These are phyloP conservation scores for Falco biarmicus DNA, from an alignment of 2,797 vertebrate genomes.

Conservation along the genomic window DNA sequence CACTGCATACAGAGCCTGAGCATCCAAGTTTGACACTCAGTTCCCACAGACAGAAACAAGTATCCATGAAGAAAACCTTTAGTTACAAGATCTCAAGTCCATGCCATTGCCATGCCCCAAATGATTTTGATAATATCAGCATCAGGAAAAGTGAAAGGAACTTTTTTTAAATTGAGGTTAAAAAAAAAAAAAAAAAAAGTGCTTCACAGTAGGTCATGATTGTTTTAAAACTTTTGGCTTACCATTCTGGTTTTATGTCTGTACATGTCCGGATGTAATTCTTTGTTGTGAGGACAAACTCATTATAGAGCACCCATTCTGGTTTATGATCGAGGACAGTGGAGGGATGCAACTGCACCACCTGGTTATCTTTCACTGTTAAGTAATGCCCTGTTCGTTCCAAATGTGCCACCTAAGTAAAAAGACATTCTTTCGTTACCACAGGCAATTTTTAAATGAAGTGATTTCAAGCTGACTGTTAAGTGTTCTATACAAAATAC, in stretches of 20 bases:
- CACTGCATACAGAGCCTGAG: not conserved
- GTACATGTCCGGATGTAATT: conserved; percentile 99
- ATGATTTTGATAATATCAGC: not conserved
- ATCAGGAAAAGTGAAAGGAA: not conserved
- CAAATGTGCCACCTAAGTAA: conserved; percentile 92
- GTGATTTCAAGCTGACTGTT: not conserved
- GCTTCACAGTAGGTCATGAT: not conserved
- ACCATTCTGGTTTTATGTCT: conserved; percentile 98
- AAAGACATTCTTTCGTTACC: conserved; percentile 19
- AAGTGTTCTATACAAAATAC: not conserved
- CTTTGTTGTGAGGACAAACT: conserved; percentile 98
- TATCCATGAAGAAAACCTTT: not conserved
- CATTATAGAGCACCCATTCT: conserved; percentile 98
- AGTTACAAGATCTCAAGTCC: not conserved
- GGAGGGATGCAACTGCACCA: conserved; percentile 97
- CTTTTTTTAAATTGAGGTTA: not conserved
- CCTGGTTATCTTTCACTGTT: conserved; percentile 99
- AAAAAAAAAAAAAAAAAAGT: accelerated
- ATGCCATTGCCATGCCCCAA: not conserved
- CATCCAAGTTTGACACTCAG: not conserved
- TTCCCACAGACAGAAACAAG: not conserved
- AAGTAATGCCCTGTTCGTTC: conserved; percentile 97
- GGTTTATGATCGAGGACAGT: conserved; percentile 98
- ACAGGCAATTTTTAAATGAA: not conserved
- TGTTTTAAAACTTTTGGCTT: conserved; percentile 37